A percentile compares a stretch with the other conserved stretches of the same genome.
phyloP scores from a whole-genome alignment of 2,888 invertebrate species.

The Ethmia dodecea region DNA sequence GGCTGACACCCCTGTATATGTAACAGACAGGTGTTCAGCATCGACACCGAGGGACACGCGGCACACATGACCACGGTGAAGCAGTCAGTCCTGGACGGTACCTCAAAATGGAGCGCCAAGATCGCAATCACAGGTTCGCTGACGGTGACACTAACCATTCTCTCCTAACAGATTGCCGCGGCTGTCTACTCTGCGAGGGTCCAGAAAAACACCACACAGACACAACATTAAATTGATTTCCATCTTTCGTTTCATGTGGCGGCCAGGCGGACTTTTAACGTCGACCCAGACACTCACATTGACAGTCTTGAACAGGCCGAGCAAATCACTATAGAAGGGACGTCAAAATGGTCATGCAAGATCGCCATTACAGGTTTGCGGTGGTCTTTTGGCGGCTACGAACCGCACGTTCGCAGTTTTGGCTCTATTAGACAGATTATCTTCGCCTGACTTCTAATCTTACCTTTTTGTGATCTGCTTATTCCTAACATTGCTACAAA shows the following conservation, averaged over 20 bases:
- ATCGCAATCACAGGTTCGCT: constrained; percentile 99
- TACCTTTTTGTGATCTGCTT: constrained; percentile 64
- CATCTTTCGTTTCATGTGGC: constrained; percentile 75
- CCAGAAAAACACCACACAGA: constrained; percentile 41
- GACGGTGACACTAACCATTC: constrained; percentile 38
- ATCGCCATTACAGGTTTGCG: constrained; percentile 98
- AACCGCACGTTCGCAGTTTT: constrained; percentile 74
- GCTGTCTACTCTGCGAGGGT: constrained; percentile 23
- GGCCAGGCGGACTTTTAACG: constrained; percentile 95
- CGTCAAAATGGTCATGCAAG: constrained; percentile 99
- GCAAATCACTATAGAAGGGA: constrained; percentile 98
- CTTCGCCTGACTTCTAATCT: constrained; percentile 68
- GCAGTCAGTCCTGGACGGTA: constrained; percentile 99
- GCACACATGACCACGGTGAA: constrained; percentile 99
- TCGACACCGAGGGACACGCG: constrained; percentile 95
- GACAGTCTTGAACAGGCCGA: constrained; percentile 98
- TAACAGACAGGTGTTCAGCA: constrained; percentile 95
- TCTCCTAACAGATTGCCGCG: constrained; percentile 20
- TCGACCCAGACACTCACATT: constrained; percentile 98
- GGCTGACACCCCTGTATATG: constrained; percentile 59
- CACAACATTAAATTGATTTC: constrained; percentile 59
- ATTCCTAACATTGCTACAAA: not conserved
- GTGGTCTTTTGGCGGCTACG: constrained; percentile 75
- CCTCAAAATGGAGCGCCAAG: constrained; percentile 99
- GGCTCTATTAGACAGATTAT: constrained; percentile 68